Evolutionary conservation across 2,113 vertebrate species (phyloP), one percentile per base, ranked within the genome.

Genomic region (Peromyscus leucopus): DNA sequence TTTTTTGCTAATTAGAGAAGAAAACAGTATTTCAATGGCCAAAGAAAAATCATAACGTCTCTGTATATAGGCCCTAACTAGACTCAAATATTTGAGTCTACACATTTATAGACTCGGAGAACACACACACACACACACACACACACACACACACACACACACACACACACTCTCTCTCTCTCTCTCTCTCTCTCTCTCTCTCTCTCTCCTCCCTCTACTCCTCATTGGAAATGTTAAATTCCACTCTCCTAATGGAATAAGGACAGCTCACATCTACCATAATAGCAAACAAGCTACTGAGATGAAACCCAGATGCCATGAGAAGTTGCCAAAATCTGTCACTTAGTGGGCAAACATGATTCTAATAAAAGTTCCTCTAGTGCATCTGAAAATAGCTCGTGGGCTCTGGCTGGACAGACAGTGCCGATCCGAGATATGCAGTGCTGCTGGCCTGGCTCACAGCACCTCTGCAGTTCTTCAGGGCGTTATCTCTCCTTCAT

Each of bases 401-500:
- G 89, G 86, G 78, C 94, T 74, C 89, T 97, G 93, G 84, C 3
- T 95, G 69, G 79, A 89, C 82, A 97, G 97, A 94, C 93, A 93
- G 33, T 86, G 93, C 94, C 98, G 94, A 93, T 97, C 93, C 90
- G 72, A 98, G 97, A 97, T 97, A 98, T 76, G 85, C 96, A 98
- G 96, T 79, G 94, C 97, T 84, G 96, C 89, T 94, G 85, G 86
- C 97, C 98, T 97, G 96, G 94, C 26, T 95, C 21, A 97, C 72
- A 31, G 67, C 74, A 86, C 89, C 96, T 96, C 97, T 97, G 94
- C 79, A 21, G 19, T 94, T 96, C 98, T 96, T 98, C 97, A 97
- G 97, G 17, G 96, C 78, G 55, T 98, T 99, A 98, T 99, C 99
- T 98, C 98, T 97, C 98, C 98, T 98, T 98, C 98, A 98, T 96